These are phyloP conservation scores for Drosophila tristis DNA, from an alignment of 1,140 invertebrate species.

Conservation along the genomic window DNA sequence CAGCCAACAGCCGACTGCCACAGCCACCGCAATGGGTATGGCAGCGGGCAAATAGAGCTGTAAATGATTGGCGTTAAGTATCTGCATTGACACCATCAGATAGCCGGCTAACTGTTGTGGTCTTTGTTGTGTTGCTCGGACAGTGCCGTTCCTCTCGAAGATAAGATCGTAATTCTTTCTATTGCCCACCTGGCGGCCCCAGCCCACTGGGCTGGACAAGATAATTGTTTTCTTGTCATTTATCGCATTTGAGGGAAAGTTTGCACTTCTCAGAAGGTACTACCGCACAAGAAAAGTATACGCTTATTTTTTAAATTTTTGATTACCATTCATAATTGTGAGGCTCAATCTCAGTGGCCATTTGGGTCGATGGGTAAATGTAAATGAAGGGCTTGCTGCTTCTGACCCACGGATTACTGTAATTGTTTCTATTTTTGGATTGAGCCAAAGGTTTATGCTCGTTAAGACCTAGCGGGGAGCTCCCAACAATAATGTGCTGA, in stretches of 20 bases:
- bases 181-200: neutral
- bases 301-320: constrained; percentile 9
- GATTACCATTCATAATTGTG: constrained; percentile 46
- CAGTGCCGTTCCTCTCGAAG: constrained; percentile 32
- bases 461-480: neutral
- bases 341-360: constrained; percentile 29
- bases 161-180: constrained; percentile 60
- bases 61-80: constrained; percentile 23
- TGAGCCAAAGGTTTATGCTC: neutral
- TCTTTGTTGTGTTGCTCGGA: constrained; percentile 23
- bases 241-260: constrained; percentile 62
- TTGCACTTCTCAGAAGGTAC: constrained; percentile 33
- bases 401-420: constrained; percentile 30
- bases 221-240: constrained; percentile 58
- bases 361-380: constrained; percentile 30
- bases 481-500: neutral
- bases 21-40: neutral
- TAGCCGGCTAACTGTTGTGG: constrained; percentile 68
- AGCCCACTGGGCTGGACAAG: neutral
- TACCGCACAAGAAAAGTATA: constrained; percentile 13
- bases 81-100: constrained; percentile 71
- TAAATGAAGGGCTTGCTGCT: constrained; percentile 30
- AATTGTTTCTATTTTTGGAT: constrained; percentile 40
- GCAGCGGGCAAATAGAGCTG: neutral
- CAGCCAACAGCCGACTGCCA: neutral